Evolutionary conservation across 2,797 vertebrate genomes (phyloP).

Genomic region (Gila robusta): DNA sequence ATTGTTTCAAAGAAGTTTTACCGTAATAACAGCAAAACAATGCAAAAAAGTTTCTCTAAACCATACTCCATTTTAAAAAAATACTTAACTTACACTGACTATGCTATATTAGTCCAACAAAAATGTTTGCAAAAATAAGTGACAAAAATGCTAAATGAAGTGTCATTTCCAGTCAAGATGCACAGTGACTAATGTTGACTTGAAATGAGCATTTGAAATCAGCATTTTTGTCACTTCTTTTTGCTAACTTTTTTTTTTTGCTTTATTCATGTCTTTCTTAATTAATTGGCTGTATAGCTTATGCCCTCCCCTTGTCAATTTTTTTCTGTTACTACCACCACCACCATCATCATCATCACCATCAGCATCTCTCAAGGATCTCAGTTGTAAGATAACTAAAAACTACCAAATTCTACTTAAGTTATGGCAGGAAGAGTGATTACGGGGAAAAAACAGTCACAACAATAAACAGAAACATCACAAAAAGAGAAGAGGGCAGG

Average conservation of each 20-base stretch:
- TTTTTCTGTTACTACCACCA: neutral
- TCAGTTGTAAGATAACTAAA: neutral
- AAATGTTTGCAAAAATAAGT: too few species aligned
- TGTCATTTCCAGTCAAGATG: too few species aligned
- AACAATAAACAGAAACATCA: slow-evolving; percentile 10
- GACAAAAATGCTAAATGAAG: too few species aligned
- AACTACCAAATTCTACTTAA: neutral
- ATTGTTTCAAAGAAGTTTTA: too few species aligned
- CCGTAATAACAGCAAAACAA: too few species aligned
- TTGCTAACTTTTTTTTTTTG: neutral
- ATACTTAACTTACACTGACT: too few species aligned
- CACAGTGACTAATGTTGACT: neutral
- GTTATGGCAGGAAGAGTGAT: neutral
- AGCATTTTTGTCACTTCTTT: neutral
- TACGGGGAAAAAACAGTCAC: neutral
- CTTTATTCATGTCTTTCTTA: neutral
- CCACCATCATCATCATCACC: accelerated
- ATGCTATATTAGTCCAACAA: too few species aligned
- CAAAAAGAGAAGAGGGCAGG: slow-evolving; percentile 39
- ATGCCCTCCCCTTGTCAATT: neutral
- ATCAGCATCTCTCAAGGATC: neutral
- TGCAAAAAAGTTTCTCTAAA: too few species aligned
- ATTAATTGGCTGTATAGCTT: neutral
- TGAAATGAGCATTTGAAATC: too few species aligned
- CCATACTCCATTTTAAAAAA: too few species aligned